Conservation (phyloP, 2,888 invertebrate species). For the Parochlus steinenii region DNA sequence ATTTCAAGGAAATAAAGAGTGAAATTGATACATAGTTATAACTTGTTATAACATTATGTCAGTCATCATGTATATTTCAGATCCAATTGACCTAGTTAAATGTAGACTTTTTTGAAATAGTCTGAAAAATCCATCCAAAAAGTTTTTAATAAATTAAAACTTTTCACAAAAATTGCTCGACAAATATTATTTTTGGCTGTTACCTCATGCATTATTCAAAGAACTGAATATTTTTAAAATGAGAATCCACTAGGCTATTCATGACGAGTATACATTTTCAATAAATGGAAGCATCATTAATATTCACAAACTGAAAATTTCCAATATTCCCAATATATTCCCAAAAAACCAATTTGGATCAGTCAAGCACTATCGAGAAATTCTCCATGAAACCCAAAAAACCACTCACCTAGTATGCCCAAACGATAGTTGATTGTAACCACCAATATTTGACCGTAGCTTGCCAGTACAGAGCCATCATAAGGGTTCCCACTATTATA, state of each 20-base stretch:
- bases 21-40: not conserved
- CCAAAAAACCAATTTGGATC: not conserved
- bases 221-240: too few species aligned
- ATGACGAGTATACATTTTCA: too few species aligned
- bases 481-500: constrained; percentile 98
- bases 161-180: too few species aligned
- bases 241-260: too few species aligned
- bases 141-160: too few species aligned
- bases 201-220: too few species aligned
- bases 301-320: too few species aligned
- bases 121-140: too few species aligned
- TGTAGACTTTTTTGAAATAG: not conserved
- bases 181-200: too few species aligned
- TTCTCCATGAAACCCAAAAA: not conserved
- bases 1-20: constrained; percentile 11
- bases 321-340: too few species aligned
- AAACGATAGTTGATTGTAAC: constrained; percentile 77
- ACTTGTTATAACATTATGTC: not conserved
- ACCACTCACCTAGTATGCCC: constrained; percentile 56
- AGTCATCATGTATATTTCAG: not conserved
- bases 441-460: constrained; percentile 78
- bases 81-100: not conserved
- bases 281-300: too few species aligned
- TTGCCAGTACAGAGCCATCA: constrained; percentile 89
- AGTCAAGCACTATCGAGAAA: too few species aligned